Base-by-base conservation (phyloP, 2,113 vertebrate genomes). In the Pongo pygmaeus region DNA sequence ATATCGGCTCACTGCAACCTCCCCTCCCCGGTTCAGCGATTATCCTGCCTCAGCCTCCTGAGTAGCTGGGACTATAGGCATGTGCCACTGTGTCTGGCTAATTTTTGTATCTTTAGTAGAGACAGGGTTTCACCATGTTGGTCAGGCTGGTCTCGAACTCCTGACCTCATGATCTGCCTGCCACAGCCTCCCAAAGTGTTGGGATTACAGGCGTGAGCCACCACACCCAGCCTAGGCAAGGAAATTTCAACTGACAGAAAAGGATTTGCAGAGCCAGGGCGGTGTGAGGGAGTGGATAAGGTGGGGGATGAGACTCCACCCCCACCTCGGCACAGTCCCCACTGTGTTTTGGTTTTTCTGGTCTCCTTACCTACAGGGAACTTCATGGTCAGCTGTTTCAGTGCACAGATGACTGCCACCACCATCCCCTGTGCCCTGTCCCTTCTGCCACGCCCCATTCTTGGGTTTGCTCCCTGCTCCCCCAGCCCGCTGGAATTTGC, bases 371-470 rank as follows among this genome's bases (percentile, higher is more conserved):
- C 59, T 43, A n/a, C 94, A 98, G 97, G 20, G 99, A 99, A 96
- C 98, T 98, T 97, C 99, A 99, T 46, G n/a, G 83, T 83, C 55
- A 52, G 98, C 10, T 98, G 98, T 25, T 80, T 98, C 72, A 99
- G 98, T 93, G 99, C 99, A 96, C 99, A 99, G 98, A 99, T 99
- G 93, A 98, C 96, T 10, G 12, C 43, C 83, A 23, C n/a, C 25
- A 1, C 4, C 9, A 64, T 46, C 17, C 8, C 43, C 17, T 43
- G 10, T 48, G 9, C 50, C 32, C 84, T n/a, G 8, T 52, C 59
- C 87, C 61, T 89, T 77, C 59, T 64, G 50, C 67, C 23, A 23
- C 43, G 40, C 43, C 70, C 16, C 32, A n/a, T 32, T 69, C 59
- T 72, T 72, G 17, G 67, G 67, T 61, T 59, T 3, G 11, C 67